Conservation (phyloP, 2,113 vertebrate genomes). For the Ammodytes marinus region DNA sequence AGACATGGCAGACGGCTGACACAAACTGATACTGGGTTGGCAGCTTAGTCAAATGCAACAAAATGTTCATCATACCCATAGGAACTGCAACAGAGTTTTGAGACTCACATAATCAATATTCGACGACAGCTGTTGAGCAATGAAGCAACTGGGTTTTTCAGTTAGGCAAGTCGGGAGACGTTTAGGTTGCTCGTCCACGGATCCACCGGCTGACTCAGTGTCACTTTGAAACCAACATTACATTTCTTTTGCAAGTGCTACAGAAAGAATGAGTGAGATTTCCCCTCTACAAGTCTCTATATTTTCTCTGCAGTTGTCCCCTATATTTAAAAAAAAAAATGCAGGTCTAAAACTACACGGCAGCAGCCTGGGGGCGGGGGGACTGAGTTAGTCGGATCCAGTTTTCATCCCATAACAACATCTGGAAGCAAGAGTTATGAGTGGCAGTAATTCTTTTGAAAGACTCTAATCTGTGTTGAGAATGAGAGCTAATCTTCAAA, state of each 20-base stretch:
- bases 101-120: slow-evolving; percentile 71
- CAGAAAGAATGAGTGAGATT: slow-evolving; percentile 49
- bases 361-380: slow-evolving; percentile 48
- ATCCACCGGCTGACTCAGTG: slow-evolving; percentile 21
- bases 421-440: slow-evolving; percentile 64
- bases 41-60: slow-evolving; percentile 83
- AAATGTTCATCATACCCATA: slow-evolving; percentile 77
- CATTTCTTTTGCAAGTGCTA: slow-evolving; percentile 64
- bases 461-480: slow-evolving; percentile 47
- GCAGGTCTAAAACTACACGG: slow-evolving; percentile 49
- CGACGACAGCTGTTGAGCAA: slow-evolving; percentile 65
- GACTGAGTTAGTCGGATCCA: slow-evolving; percentile 53
- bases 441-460: slow-evolving; percentile 59
- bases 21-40: slow-evolving; percentile 87
- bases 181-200: slow-evolving; percentile 47
- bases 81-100: slow-evolving; percentile 72
- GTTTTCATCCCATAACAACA: slow-evolving; percentile 51
- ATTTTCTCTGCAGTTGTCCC: slow-evolving; percentile 21
- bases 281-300: slow-evolving; percentile 24
- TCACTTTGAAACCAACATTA: slow-evolving; percentile 47
- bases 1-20: slow-evolving; percentile 84
- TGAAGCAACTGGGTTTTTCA: slow-evolving; percentile 48
- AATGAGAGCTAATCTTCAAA: slow-evolving; percentile 40
- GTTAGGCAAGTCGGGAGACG: slow-evolving; percentile 42
- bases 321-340: slow-evolving; percentile 12